Percentiles rank a stretch among this genome's conserved stretches.
phyloP scores from a whole-genome alignment of 1,140 invertebrate genomes.

The Aphelenchoides besseyi region DNA sequence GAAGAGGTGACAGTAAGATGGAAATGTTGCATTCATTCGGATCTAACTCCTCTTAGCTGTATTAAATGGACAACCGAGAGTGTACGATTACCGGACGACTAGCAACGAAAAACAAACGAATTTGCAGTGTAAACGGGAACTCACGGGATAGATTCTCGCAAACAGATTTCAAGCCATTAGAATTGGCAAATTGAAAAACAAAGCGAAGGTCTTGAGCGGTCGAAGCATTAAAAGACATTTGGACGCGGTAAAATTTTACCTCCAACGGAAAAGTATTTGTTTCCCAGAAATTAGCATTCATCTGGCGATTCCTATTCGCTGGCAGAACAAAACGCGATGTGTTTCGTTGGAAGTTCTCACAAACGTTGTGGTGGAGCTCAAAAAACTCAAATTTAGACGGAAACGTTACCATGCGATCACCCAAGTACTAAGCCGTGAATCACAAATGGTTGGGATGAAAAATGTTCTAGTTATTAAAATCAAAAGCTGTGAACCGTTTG shows the following conservation, averaged over 20 bases:
- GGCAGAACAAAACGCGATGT: too few relatives aligned
- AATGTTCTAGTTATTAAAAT: too few relatives aligned
- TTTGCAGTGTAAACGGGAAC: neutral
- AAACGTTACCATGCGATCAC: too few relatives aligned
- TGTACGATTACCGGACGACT: constrained; percentile 1
- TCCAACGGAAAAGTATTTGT: neutral
- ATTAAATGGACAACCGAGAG: neutral
- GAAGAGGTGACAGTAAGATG: too few relatives aligned
- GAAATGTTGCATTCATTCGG: too few relatives aligned
- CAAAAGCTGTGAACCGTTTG: too few relatives aligned
- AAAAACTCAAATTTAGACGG: too few relatives aligned
- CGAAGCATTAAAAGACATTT: neutral
- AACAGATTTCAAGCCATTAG: neutral
- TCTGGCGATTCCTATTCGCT: neutral
- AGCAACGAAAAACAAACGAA: neutral
- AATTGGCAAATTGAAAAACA: neutral
- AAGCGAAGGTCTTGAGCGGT: neutral
- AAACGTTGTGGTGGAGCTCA: neutral
- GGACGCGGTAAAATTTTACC: neutral
- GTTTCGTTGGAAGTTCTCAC: neutral
- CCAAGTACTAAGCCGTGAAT: too few relatives aligned
- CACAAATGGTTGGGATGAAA: too few relatives aligned
- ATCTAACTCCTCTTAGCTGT: too few relatives aligned
- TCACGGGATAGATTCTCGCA: neutral
- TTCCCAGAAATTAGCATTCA: constrained; percentile 1